phyloP scores from a whole-genome alignment of 1,140 invertebrate genomes.

The Scaptomyza graminum region DNA sequence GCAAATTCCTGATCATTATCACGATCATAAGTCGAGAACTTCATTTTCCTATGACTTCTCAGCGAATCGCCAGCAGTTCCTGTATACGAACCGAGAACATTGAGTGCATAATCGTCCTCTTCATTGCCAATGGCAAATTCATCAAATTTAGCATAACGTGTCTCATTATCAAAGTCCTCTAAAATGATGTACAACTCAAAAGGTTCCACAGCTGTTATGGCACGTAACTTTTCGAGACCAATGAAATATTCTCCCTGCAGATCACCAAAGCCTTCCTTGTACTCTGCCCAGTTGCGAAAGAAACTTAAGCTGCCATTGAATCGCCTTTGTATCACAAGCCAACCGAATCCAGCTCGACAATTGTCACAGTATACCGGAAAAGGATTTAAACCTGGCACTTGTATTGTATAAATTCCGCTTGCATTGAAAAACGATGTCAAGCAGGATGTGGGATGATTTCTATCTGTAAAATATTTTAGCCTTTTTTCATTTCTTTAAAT shows the following conservation, averaged over 20 bases:
- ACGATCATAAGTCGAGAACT: slow-evolving; percentile 72
- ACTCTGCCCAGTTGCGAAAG: slow-evolving; percentile 86
- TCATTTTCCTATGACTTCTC: slow-evolving; percentile 62
- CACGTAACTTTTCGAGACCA: slow-evolving; percentile 86
- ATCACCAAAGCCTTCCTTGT: slow-evolving; percentile 87
- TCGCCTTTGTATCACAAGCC: slow-evolving; percentile 87
- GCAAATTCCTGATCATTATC: slow-evolving; percentile 89
- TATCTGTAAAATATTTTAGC: background rate
- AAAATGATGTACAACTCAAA: slow-evolving; percentile 87
- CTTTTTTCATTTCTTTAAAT: background rate
- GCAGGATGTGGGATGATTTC: slow-evolving; percentile 40
- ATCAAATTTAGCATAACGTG: slow-evolving; percentile 86
- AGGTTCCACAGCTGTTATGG: slow-evolving; percentile 85
- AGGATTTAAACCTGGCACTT: slow-evolving; percentile 41
- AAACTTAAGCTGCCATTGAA: slow-evolving; percentile 87
- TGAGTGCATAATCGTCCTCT: slow-evolving; percentile 87
- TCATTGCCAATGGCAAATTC: slow-evolving; percentile 88
- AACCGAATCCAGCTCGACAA: slow-evolving; percentile 82
- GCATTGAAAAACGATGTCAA: slow-evolving; percentile 8
- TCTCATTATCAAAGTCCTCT: slow-evolving; percentile 85
- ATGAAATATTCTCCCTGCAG: slow-evolving; percentile 87
- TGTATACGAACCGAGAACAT: slow-evolving; percentile 85
- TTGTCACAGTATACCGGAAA: slow-evolving; percentile 60
- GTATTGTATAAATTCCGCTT: slow-evolving; percentile 29
- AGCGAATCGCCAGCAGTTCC: slow-evolving; percentile 65